Base-by-base conservation (phyloP, 1,140 invertebrate genomes). In the Drosophila paulistorum region DNA sequence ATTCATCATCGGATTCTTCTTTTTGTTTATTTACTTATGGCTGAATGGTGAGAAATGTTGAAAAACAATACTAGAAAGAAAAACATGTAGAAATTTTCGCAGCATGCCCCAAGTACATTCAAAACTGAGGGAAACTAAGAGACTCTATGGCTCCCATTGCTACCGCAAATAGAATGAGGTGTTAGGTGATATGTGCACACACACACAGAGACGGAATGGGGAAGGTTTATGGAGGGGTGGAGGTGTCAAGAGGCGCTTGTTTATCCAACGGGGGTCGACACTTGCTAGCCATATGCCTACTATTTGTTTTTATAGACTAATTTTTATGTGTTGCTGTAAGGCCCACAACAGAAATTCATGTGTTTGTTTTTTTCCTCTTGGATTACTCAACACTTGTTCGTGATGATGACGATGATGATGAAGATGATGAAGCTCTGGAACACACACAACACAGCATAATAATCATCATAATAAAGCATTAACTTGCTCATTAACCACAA, bases 241-340 rank as follows among this genome's bases (percentile, higher is more conserved):
- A 35, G 26, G 30, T 14, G 14, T 14, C 37, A 30, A 30, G 30
- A 59, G 57, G 68, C 71, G 78, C 71, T 81, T 89, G 81, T 90
- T 89, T 89, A 85, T 89, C 85, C 81, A 84, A 85, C 74, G 81
- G 78, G 72, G 85, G 85, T 89, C 84, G 78, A 87, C 85, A 81
- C 71, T 77, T 77, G 70, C 63, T 59, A 68, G 65, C 74, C 74
- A 73, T 69, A 76, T 73, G 67, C 74, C 71, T 69, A 63, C 60
- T 81, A 87, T 89, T 89, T 89, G 77, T 89, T 89, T 89, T 87
- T 87, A 89, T 87, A 89, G 80, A 80, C 84, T 89, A 83, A 89
- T 89, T 89, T 79, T 89, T 90, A 90, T 89, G 45, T 51, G 45
- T 23, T 51, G 17, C 45, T 23, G 45, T 23, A 51, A 51, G 83